Evolutionary conservation across 2,888 invertebrate species (phyloP).

Genomic region (Pachymerium ferrugineum): DNA sequence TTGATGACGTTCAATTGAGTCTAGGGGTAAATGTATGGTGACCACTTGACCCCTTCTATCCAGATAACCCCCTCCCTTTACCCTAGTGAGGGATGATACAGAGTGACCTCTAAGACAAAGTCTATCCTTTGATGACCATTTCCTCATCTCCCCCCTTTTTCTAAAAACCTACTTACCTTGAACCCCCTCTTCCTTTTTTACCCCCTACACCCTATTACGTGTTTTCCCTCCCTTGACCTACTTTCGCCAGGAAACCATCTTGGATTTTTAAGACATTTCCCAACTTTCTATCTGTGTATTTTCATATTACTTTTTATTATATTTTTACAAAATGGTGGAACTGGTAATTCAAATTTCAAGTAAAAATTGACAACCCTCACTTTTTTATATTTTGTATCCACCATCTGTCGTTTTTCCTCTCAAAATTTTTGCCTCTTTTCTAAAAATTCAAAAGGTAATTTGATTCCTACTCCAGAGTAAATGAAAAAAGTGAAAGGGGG

Average conservation of each 20-base stretch:
- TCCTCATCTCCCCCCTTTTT: not conserved
- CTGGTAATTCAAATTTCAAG: too few relatives aligned
- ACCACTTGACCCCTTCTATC: constrained; percentile 27
- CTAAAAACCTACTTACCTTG: constrained; percentile 20
- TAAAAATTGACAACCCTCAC: too few relatives aligned
- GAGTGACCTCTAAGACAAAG: not conserved
- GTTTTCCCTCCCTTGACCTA: not conserved
- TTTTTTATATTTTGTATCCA: not conserved
- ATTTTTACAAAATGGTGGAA: not conserved
- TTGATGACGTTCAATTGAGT: constrained; percentile 27
- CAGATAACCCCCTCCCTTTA: constrained; percentile 24
- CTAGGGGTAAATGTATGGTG: constrained; percentile 24
- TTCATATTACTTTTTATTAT: not conserved
- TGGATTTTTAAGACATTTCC: not conserved
- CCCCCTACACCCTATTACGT: not conserved
- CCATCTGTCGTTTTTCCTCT: not conserved
- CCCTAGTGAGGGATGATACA: constrained; percentile 8
- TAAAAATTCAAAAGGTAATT: constrained; percentile 8
- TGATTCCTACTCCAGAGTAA: not conserved
- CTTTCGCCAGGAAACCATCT: not conserved
- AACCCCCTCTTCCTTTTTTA: not conserved
- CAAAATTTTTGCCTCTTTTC: not conserved
- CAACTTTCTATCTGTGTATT: not conserved
- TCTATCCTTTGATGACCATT: too few relatives aligned
- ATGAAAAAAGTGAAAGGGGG: constrained; percentile 18